These are phyloP conservation scores for Formica exsecta DNA, from an alignment of 1,140 invertebrate species.

Conservation along the genomic window DNA sequence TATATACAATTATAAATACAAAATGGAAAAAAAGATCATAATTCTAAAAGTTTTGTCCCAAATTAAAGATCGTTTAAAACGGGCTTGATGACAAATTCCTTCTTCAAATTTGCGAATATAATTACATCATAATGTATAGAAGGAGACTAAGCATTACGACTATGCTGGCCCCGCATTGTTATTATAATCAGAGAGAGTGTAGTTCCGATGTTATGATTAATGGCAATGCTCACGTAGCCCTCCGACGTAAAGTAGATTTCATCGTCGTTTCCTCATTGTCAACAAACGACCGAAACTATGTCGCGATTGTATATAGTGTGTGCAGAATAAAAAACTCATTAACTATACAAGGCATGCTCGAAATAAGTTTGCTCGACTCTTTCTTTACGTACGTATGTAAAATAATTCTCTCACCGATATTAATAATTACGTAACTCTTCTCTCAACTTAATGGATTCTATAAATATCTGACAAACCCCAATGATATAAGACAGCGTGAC, in stretches of 20 bases:
- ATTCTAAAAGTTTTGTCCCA: too few relatives aligned
- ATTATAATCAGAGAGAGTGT: not conserved
- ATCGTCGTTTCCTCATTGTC: constrained; percentile 60
- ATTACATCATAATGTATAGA: not conserved
- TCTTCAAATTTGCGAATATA: not conserved
- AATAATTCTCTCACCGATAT: not conserved
- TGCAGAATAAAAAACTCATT: not conserved
- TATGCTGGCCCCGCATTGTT: not conserved
- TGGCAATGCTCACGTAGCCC: not conserved
- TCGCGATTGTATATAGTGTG: not conserved
- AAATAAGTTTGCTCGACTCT: not conserved
- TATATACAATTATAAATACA: too few relatives aligned
- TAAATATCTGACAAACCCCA: constrained; percentile 41
- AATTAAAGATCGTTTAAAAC: too few relatives aligned
- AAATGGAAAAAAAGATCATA: too few relatives aligned
- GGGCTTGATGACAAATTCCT: not conserved
- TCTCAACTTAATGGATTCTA: constrained; percentile 14
- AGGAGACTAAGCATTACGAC: not conserved
- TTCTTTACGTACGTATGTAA: too few relatives aligned
- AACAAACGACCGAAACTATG: constrained; percentile 12
- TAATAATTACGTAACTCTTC: constrained; percentile 1
- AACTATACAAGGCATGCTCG: not conserved
- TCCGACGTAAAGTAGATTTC: constrained; percentile 4
- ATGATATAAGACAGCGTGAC: constrained; percentile 21
- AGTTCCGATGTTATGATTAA: constrained; percentile 3